These are phyloP conservation scores for Drosophila mimetica DNA, from an alignment of 2,888 invertebrate genomes.

Conservation along the genomic window DNA sequence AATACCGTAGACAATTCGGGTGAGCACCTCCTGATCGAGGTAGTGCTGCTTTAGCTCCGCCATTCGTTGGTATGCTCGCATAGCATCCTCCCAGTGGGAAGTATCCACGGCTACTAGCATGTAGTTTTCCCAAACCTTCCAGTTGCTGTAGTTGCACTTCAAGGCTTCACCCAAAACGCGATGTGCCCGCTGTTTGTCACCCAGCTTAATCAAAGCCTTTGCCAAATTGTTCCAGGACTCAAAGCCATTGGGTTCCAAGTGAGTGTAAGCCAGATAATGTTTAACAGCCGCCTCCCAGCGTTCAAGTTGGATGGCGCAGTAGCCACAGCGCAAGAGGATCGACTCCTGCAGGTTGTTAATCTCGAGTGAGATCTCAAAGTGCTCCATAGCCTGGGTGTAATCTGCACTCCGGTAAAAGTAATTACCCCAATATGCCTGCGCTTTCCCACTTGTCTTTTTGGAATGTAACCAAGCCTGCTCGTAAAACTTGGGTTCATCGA, in stretches of 20 bases:
- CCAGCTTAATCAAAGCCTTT: constrained; percentile 94
- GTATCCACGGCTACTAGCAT: constrained; percentile 94
- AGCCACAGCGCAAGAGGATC: constrained; percentile 95
- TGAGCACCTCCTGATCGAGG: constrained; percentile 90
- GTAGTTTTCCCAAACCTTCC: constrained; percentile 97
- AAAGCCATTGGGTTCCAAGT: constrained; percentile 94
- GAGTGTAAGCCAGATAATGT: constrained; percentile 94
- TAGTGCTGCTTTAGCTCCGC: constrained; percentile 94
- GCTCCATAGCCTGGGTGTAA: constrained; percentile 91
- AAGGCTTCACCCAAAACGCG: constrained; percentile 94
- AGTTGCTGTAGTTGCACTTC: constrained; percentile 96
- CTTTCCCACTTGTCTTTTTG: constrained; percentile 91
- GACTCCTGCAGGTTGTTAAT: constrained; percentile 94
- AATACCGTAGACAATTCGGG: constrained; percentile 89
- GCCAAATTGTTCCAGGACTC: constrained; percentile 99
- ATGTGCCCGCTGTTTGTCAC: constrained; percentile 94
- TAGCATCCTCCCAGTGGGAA: constrained; percentile 92
- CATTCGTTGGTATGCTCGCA: constrained; percentile 93
- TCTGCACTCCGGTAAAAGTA: constrained; percentile 90
- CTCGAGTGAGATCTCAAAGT: constrained; percentile 92
- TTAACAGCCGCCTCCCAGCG: constrained; percentile 93
- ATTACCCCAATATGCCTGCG: constrained; percentile 95
- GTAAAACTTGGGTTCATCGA: constrained; percentile 91
- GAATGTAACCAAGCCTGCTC: constrained; percentile 97
- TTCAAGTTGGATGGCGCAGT: constrained; percentile 91